A percentile compares a stretch with the other conserved stretches of the same genome.
phyloP scores from a whole-genome alignment of 2,888 invertebrate genomes.

The Abrostola tripartita region DNA sequence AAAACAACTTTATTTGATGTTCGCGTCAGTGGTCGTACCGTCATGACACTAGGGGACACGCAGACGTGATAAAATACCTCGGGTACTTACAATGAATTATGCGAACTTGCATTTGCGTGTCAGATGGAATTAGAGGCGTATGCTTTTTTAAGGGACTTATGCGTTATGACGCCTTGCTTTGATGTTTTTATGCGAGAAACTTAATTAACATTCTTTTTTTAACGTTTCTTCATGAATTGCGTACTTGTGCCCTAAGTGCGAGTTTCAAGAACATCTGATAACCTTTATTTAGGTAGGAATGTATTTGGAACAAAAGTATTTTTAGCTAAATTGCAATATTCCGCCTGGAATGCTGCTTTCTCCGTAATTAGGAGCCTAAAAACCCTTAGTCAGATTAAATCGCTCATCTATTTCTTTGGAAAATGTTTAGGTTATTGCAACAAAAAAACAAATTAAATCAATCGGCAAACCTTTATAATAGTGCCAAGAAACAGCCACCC shows the following conservation, averaged over 20 bases:
- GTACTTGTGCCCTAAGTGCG: no score
- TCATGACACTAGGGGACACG: slow-evolving; percentile 69
- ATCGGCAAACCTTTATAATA: background rate
- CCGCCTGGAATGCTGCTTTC: no score
- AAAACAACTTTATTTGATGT: slow-evolving; percentile 88
- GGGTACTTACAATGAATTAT: slow-evolving; percentile 51
- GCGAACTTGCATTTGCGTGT: slow-evolving; percentile 63
- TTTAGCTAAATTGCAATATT: no score
- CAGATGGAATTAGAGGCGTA: slow-evolving; percentile 58
- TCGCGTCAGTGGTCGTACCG: slow-evolving; percentile 73
- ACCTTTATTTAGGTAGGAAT: no score
- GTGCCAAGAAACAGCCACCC: background rate
- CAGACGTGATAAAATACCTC: slow-evolving; percentile 72
- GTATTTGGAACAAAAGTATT: no score
- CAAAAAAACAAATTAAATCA: no score
- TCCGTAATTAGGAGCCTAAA: no score
- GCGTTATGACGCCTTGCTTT: slow-evolving; percentile 18
- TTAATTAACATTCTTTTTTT: slow-evolving; percentile 2
- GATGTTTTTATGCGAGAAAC: slow-evolving; percentile 6
- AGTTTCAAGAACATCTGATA: no score
- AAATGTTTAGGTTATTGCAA: no score
- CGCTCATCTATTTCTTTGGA: no score
- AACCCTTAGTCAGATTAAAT: no score
- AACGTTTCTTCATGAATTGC: background rate
- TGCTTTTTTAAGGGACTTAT: slow-evolving; percentile 44